Percentiles rank a stretch among this genome's conserved stretches.
Conservation (phyloP, 2,797 vertebrate genomes). For the Paratrypauchen microcephalus region DNA sequence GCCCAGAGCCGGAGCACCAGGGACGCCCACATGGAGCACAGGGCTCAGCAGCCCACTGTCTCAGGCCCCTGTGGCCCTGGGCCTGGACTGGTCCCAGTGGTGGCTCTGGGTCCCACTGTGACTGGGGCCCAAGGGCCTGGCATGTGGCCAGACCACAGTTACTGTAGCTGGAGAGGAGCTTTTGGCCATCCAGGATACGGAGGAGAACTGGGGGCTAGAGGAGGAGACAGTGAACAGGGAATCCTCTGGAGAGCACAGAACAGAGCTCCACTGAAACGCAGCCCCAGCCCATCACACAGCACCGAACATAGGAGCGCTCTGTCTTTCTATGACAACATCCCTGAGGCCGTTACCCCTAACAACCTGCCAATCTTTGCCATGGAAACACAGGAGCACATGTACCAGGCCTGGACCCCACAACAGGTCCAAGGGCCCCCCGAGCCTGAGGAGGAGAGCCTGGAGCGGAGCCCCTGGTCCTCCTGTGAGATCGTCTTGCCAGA, state of each 20-base stretch:
- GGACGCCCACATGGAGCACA: slow-evolving; percentile 56
- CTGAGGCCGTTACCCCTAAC: slow-evolving; percentile 29
- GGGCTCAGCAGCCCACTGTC: slow-evolving; percentile 48
- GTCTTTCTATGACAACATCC: slow-evolving; percentile 76
- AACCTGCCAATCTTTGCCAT: slow-evolving; percentile 40
- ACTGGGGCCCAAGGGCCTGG: slow-evolving; percentile 59
- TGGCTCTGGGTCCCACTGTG: slow-evolving; percentile 60
- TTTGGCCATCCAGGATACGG: slow-evolving; percentile 52
- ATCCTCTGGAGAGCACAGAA: slow-evolving; percentile 40
- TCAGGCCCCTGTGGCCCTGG: slow-evolving; percentile 37
- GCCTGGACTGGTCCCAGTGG: slow-evolving; percentile 60
- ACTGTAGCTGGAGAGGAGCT: slow-evolving; percentile 62
- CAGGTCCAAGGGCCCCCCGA: slow-evolving; percentile 35
- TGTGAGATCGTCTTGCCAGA: slow-evolving; percentile 63
- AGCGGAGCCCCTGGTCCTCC: slow-evolving; percentile 64
- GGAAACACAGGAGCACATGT: slow-evolving; percentile 48
- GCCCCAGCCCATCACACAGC: slow-evolving; percentile 46
- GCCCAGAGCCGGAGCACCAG: slow-evolving; percentile 53
- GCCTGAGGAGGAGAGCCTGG: slow-evolving; percentile 29
- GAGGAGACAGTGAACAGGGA: slow-evolving; percentile 43
- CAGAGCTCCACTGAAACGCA: slow-evolving; percentile 38
- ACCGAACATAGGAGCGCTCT: slow-evolving; percentile 64
- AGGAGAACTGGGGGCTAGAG: slow-evolving; percentile 40
- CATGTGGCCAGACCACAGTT: slow-evolving; percentile 65
- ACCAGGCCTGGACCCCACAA: slow-evolving; percentile 32